Conservation (phyloP, 2,888 invertebrate species). For the Acleris sparsana region DNA sequence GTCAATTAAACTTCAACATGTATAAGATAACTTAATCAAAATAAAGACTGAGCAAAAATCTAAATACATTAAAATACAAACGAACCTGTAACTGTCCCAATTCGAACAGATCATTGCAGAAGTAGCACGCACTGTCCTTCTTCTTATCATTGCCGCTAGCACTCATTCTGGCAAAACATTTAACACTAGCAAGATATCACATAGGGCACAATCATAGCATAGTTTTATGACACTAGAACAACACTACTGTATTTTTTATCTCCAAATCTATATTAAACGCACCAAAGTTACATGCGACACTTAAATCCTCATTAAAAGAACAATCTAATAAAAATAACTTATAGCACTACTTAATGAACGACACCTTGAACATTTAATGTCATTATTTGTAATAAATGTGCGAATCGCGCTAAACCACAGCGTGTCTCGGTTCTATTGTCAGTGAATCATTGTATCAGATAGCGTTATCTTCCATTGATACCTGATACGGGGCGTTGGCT, state of each 20-base stretch:
- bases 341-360: not conserved
- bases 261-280: too few relatives aligned
- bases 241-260: too few relatives aligned
- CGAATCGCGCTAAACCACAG: not conserved
- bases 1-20: too few relatives aligned
- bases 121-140: conserved; percentile 85
- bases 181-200: too few relatives aligned
- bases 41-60: too few relatives aligned
- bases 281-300: too few relatives aligned
- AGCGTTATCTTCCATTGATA: conserved; percentile 33
- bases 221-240: not conserved
- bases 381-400: conserved; percentile 5
- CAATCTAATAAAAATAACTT: not conserved
- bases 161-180: conserved; percentile 21
- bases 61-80: not conserved
- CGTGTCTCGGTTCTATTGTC: conserved; percentile 5
- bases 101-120: conserved; percentile 86
- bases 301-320: not conserved
- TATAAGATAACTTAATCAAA: too few relatives aligned
- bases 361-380: not conserved
- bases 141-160: conserved; percentile 30
- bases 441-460: conserved; percentile 31
- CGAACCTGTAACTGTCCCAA: conserved; percentile 85
- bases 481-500: conserved; percentile 33
- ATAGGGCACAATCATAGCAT: not conserved